Evolutionary conservation across 2,888 invertebrate species (phyloP).

Genomic region (Dyspetes luteomarginatus): DNA sequence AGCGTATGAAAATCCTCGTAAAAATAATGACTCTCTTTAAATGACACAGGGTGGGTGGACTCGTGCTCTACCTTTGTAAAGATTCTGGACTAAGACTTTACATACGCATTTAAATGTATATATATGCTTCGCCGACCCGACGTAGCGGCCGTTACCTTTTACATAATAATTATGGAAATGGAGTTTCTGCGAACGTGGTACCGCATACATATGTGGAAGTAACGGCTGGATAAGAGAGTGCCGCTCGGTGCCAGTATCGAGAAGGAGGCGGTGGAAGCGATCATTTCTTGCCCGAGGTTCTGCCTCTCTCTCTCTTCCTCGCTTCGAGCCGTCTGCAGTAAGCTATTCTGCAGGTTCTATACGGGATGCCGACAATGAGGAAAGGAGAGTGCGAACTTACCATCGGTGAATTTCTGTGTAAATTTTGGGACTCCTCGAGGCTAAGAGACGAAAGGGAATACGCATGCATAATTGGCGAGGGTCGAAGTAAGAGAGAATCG

Average conservation of each 20-base stretch:
- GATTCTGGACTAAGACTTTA: neutral
- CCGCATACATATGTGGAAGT: slow-evolving; percentile 66
- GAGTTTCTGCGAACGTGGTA: slow-evolving; percentile 68
- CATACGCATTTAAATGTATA: neutral
- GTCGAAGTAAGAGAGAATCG: slow-evolving; percentile 4
- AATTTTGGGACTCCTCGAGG: slow-evolving; percentile 65
- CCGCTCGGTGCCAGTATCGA: slow-evolving; percentile 11
- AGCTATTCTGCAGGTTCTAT: neutral
- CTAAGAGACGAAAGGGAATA: slow-evolving; percentile 47
- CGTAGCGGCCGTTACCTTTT: slow-evolving; percentile 48
- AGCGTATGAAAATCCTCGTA: slow-evolving; percentile 28
- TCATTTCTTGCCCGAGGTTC: slow-evolving; percentile 66
- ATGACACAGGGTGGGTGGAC: slow-evolving; percentile 2
- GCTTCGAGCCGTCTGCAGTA: too few relatives aligned
- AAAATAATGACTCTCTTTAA: slow-evolving; percentile 41
- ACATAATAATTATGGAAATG: slow-evolving; percentile 71
- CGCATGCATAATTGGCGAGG: slow-evolving; percentile 24
- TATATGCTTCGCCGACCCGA: slow-evolving; percentile 29
- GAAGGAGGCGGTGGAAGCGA: slow-evolving; percentile 48
- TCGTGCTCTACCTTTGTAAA: neutral
- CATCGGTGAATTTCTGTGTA: slow-evolving; percentile 73
- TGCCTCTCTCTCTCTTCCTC: slow-evolving; percentile 17
- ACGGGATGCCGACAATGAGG: slow-evolving; percentile 40
- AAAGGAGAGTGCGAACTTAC: slow-evolving; percentile 71
- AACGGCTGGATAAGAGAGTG: slow-evolving; percentile 61